Conservation (phyloP, 2,797 vertebrate species). For the Acrossocheilus wenchowensis region DNA sequence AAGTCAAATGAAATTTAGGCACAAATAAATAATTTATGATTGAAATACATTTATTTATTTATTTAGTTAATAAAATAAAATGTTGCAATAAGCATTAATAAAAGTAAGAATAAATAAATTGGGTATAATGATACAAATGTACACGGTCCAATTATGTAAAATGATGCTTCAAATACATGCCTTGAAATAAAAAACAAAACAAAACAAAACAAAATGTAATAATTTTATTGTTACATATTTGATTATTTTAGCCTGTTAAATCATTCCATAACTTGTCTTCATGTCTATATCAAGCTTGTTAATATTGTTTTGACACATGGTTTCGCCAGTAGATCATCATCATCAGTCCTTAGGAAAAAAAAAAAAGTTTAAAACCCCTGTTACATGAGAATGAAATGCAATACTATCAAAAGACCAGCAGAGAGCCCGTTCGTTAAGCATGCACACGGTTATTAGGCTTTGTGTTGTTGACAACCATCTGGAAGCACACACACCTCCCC, state of each 20-base stretch:
- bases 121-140: neutral
- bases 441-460: conserved; percentile 43
- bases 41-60: neutral
- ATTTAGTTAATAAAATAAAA: neutral
- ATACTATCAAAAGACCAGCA: conserved; percentile 40
- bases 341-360: neutral
- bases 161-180: neutral
- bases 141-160: neutral
- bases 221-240: neutral
- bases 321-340: neutral
- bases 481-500: conserved; percentile 50
- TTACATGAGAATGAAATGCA: conserved; percentile 65
- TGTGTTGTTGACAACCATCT: conserved; percentile 67
- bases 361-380: neutral
- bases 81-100: neutral
- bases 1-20: neutral
- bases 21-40: too few relatives aligned
- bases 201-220: neutral
- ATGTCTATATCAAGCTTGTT: neutral
- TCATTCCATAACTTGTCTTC: too few relatives aligned
- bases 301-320: neutral
- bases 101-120: neutral
- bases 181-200: neutral
- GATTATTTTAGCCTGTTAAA: neutral
- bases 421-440: neutral